phyloP scores from a whole-genome alignment of 2,888 invertebrate species.

The Tromatobia lineatoria region DNA sequence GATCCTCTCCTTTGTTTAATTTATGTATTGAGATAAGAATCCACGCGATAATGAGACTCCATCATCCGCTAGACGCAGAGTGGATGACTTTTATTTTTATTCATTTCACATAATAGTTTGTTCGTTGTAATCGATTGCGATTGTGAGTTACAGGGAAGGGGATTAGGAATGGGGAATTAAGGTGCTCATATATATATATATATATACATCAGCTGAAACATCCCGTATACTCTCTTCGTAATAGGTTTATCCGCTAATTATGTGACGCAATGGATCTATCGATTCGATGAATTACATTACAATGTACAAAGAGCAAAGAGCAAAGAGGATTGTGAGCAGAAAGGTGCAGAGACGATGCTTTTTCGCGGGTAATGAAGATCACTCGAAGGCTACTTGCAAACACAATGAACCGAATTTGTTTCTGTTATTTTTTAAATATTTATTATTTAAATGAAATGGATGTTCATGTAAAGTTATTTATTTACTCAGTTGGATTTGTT shows the following conservation, averaged over 20 bases:
- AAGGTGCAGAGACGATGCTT: neutral
- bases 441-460: too few relatives aligned
- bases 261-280: constrained; percentile 37
- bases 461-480: too few relatives aligned
- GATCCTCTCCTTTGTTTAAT: constrained; percentile 8
- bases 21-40: constrained; percentile 40
- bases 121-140: constrained; percentile 8
- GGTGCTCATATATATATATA: too few relatives aligned
- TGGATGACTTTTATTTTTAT: constrained; percentile 23
- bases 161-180: constrained; percentile 2
- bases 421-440: neutral
- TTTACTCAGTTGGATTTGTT: too few relatives aligned
- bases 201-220: too few relatives aligned
- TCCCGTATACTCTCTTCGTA: constrained; percentile 33
- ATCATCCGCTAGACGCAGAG: neutral
- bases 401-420: neutral
- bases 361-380: neutral
- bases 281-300: constrained; percentile 30
- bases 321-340: neutral
- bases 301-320: constrained; percentile 19
- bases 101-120: constrained; percentile 11
- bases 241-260: constrained; percentile 48
- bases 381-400: neutral
- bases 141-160: constrained; percentile 6
- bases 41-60: constrained; percentile 14